Evolutionary conservation across 2,113 vertebrate species (phyloP).

Genomic region (Tragelaphus scriptus): DNA sequence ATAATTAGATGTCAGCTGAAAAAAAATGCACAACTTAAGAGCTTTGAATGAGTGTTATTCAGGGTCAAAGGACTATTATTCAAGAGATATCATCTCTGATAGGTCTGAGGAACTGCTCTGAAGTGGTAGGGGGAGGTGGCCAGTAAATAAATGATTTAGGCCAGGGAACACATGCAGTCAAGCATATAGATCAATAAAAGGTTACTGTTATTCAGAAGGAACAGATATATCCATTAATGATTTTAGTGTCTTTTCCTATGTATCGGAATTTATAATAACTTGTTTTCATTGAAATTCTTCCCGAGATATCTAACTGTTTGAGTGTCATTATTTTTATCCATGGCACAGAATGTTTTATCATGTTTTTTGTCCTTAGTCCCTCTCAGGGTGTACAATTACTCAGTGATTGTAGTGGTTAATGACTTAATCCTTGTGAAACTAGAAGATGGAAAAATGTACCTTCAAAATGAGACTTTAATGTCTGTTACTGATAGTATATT

Average conservation of each 20-base stretch:
- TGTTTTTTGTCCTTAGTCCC: neutral
- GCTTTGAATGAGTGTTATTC: neutral
- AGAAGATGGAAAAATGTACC: neutral
- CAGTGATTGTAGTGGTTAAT: neutral
- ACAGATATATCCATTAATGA: neutral
- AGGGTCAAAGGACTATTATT: neutral
- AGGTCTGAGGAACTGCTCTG: neutral
- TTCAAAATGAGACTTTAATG: neutral
- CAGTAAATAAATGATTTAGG: neutral
- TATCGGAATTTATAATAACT: neutral
- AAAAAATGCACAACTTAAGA: neutral
- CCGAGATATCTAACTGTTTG: neutral
- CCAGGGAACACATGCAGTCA: neutral
- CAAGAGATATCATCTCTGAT: neutral
- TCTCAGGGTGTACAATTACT: neutral
- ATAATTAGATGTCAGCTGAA: neutral
- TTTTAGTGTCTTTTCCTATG: neutral
- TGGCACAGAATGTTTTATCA: neutral
- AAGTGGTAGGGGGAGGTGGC: neutral
- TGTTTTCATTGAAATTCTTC: neutral
- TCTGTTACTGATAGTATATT: neutral
- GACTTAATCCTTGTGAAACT: neutral
- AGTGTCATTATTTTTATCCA: neutral
- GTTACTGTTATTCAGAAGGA: neutral
- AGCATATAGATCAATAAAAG: neutral